Conservation (phyloP, 2,888 invertebrate species). For the Zhuqinia jingwanae region DNA sequence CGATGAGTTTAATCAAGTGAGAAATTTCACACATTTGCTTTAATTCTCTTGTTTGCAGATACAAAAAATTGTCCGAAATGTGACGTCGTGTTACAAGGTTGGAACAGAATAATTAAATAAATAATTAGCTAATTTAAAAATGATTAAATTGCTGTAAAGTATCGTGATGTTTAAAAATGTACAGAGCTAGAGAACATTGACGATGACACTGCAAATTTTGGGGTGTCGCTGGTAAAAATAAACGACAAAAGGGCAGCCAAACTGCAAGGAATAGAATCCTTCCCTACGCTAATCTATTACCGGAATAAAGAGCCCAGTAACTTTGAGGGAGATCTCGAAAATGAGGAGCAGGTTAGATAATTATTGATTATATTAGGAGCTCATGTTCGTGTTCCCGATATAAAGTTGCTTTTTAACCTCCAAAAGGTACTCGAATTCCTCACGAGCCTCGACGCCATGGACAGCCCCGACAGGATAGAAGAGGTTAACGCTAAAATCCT, state of each 20-base stretch:
- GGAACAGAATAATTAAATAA: no score
- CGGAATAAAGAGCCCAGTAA: conserved; percentile 97
- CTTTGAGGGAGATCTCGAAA: conserved; percentile 89
- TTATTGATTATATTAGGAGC: no score
- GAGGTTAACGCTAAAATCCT: conserved; percentile 96
- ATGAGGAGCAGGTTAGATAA: conserved; percentile 66
- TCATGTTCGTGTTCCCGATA: no score
- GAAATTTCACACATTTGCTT: no score
- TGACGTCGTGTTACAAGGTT: conserved; percentile 91
- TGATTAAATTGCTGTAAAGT: not conserved
- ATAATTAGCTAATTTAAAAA: no score
- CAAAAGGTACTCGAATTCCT: conserved; percentile 94
- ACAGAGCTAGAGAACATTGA: conserved; percentile 96
- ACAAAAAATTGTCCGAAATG: conserved; percentile 95
- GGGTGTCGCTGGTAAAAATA: conserved; percentile 97
- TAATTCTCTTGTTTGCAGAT: no score
- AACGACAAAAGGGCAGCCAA: conserved; percentile 98
- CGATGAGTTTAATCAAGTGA: no score
- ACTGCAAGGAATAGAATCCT: conserved; percentile 97
- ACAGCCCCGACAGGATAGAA: conserved; percentile 96
- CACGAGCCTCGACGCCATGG: conserved; percentile 97
- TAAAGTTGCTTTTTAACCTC: no score
- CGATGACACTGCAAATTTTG: conserved; percentile 96
- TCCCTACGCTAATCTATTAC: conserved; percentile 98
- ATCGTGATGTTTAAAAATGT: no score